Percentiles rank a stretch among this genome's conserved stretches.
These are phyloP conservation scores for Adelognathus sp. DNA, from an alignment of 2,888 invertebrate genomes.

Conservation along the genomic window DNA sequence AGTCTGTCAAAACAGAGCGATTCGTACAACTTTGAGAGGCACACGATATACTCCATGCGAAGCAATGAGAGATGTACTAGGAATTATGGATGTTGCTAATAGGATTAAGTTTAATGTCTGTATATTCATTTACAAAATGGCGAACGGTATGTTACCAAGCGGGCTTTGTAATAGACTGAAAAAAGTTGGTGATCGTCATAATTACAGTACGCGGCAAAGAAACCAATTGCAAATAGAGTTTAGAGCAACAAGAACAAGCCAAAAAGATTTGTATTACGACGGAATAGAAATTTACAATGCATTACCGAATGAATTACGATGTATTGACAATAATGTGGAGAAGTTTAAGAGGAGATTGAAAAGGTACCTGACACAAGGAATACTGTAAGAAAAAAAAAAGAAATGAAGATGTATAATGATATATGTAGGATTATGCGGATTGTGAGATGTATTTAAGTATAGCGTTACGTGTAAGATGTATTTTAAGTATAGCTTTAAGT, in stretches of 20 bases:
- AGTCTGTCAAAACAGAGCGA: not conserved
- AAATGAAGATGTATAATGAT: too few relatives aligned
- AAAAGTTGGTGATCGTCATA: not conserved
- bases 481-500: too few relatives aligned
- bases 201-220: not conserved
- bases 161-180: not conserved
- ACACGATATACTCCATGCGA: not conserved
- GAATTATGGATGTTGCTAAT: not conserved
- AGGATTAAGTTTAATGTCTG: constrained; percentile 8
- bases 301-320: too few relatives aligned
- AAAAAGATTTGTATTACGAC: not conserved
- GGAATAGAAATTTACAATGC: not conserved
- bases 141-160: not conserved
- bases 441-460: too few relatives aligned
- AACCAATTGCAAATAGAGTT: not conserved
- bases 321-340: too few relatives aligned
- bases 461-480: too few relatives aligned
- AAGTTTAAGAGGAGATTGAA: too few relatives aligned
- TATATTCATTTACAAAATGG: not conserved
- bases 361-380: too few relatives aligned
- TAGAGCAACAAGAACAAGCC: not conserved
- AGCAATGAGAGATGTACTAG: not conserved
- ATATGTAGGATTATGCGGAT: too few relatives aligned
- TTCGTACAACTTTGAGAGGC: not conserved
- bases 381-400: too few relatives aligned